Evolutionary conservation across 2,113 vertebrate genomes (phyloP), one percentile per base, ranked within the genome.

Genomic region (Urocynchramus pylzowi): DNA sequence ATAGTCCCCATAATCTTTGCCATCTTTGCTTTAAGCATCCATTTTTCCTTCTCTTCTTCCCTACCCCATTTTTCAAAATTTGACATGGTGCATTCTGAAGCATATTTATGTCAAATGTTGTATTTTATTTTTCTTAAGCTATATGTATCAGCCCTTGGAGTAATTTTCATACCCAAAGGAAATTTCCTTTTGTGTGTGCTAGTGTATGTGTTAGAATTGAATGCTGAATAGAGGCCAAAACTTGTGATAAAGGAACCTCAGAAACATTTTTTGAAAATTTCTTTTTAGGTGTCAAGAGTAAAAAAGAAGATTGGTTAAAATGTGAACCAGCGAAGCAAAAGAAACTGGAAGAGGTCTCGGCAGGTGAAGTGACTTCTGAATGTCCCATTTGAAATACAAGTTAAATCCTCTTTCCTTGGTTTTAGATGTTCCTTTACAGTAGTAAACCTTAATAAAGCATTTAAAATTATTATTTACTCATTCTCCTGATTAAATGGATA

Each of bases 261-360:
- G 96, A 92, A 96, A 79, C 10, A 68, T n/a, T 41, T 31, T 61
- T 95, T 65, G 6, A 59, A 90, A 93, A 92, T 84, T 95, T 91
- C 61, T 95, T 94, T 97, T 80, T 91, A 98, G 98, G 97, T 92
- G 95, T 98, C 84, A 98, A 98, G 97, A 98, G 98, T 96, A 98
- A 98, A 93, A 98, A 98, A 96, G 98, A 98, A 97, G 98, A 98
- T 56, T 98, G 98, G 98, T 95, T 98, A 95, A 98, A 97, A 96
- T 69, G 53, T 78, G 57, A 52, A 87, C 60, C 95, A 53, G n/a
- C 69, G 47, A 98, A 97, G 90, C 97, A 97, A 93, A 97, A 89
- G 53, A 97, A 97, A 35, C 50, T 53, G 4, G 95, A 97, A 81
- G 85, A 95, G 35, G 65, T 24, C 24, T 86, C 80, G 92, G 77